A percentile compares a stretch with the other conserved stretches of the same genome.
Conservation (phyloP, 1,140 invertebrate species). For the Atta texana region DNA sequence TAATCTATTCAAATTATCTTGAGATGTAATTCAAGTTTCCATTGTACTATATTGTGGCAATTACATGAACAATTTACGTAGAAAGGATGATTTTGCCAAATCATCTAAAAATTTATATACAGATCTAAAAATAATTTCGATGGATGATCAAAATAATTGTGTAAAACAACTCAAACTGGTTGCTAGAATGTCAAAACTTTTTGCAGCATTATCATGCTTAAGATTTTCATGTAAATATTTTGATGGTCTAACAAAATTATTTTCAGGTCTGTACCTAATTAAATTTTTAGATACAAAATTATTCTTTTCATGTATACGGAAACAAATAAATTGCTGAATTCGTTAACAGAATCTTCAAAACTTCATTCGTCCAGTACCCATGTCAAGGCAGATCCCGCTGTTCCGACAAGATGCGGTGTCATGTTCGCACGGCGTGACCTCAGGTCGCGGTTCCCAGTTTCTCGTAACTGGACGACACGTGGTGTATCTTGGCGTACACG, state of each 20-base stretch:
- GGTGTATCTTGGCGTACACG: conserved; percentile 60
- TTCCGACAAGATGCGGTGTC: conserved; percentile 79
- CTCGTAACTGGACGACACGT: conserved; percentile 73
- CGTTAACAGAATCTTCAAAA: conserved; percentile 77
- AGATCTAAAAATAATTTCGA: no score
- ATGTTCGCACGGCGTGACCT: conserved; percentile 77
- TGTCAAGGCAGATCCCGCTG: conserved; percentile 74
- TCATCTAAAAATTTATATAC: no score
- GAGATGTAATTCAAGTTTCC: conserved; percentile 3
- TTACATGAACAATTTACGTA: neutral
- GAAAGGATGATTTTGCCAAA: no score
- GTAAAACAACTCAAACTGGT: no score
- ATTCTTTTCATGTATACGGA: neutral
- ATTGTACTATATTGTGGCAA: neutral
- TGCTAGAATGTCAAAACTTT: no score
- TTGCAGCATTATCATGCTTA: no score
- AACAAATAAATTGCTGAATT: conserved; percentile 80
- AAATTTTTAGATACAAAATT: no score
- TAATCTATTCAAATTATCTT: no score
- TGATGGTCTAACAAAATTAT: no score
- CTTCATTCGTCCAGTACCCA: conserved; percentile 68
- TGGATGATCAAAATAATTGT: no score
- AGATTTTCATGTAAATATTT: no score
- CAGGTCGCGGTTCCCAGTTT: conserved; percentile 72
- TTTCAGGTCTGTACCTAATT: no score